phyloP scores from a whole-genome alignment of 2,113 vertebrate genomes.

The Paracanthobrama guichenoti region DNA sequence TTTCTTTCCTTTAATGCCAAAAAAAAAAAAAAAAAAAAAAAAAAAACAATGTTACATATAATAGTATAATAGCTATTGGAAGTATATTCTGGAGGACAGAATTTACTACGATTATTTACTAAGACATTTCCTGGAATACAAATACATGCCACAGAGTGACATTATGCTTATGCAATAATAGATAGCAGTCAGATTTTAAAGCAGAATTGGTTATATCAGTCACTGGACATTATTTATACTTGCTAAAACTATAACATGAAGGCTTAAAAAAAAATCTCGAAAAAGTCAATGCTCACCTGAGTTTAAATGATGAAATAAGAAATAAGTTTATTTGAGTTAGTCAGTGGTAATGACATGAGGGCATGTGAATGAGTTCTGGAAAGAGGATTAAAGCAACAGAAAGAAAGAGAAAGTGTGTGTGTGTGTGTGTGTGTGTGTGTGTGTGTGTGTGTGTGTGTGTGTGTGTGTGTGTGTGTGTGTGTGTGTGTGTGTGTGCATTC shows the following conservation, averaged over 20 bases:
- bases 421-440: too few species aligned
- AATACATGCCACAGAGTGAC: neutral
- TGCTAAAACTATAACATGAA: neutral
- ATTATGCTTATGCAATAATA: neutral
- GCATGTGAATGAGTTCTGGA: neutral
- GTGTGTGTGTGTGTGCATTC: too few species aligned
- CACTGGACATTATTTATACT: neutral
- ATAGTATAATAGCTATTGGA: too few species aligned
- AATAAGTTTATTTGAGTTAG: slow-evolving; percentile 20
- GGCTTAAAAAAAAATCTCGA: neutral
- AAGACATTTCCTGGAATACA: neutral
- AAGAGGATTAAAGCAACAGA: slow-evolving; percentile 1
- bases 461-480: too few species aligned
- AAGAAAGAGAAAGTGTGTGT: neutral
- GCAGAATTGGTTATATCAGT: too few species aligned
- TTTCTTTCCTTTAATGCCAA: too few species aligned
- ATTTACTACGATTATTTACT: neutral
- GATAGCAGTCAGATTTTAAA: too few species aligned
- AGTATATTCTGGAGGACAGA: neutral
- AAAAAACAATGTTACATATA: neutral
- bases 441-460: too few species aligned
- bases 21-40: too few species aligned
- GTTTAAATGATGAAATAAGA: neutral
- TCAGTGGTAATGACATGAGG: slow-evolving; percentile 64
- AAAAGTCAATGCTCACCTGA: neutral